phyloP scores from a whole-genome alignment of 2,888 invertebrate genomes.

The Falcaria lacertinaria region DNA sequence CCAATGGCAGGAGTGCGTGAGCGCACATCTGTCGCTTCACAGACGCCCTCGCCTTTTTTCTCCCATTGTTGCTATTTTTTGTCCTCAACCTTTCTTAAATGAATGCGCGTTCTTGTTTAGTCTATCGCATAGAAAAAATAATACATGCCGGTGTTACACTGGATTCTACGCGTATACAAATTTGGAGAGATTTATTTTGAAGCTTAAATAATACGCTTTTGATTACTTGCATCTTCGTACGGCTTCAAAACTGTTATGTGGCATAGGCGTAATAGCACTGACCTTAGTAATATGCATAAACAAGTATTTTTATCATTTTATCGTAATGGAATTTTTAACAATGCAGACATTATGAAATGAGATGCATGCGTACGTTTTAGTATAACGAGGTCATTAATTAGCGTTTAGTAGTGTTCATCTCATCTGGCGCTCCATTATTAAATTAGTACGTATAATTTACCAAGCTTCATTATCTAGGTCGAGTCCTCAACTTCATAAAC shows the following conservation, averaged over 20 bases:
- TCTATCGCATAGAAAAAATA: too few species aligned
- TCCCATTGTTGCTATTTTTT: slow-evolving; percentile 59
- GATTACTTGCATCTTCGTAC: too few species aligned
- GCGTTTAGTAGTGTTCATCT: slow-evolving; percentile 23
- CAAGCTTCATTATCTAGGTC: slow-evolving; percentile 60
- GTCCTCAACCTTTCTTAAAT: slow-evolving; percentile 24
- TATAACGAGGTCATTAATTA: slow-evolving; percentile 41
- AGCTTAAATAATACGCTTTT: too few species aligned
- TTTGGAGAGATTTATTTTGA: too few species aligned
- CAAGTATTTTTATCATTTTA: slow-evolving; percentile 8
- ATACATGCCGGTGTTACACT: too few species aligned
- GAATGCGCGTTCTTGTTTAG: slow-evolving; percentile 5
- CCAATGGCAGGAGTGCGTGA: slow-evolving; percentile 60
- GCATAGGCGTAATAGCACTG: too few species aligned
- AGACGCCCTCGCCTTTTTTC: slow-evolving; percentile 50
- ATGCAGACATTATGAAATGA: too few species aligned
- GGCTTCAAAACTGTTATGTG: too few species aligned
- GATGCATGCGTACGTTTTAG: slow-evolving; percentile 8
- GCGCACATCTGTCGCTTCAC: slow-evolving; percentile 61
- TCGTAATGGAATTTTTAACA: too few species aligned
- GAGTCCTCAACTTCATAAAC: slow-evolving; percentile 48
- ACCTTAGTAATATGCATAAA: too few species aligned
- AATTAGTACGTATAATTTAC: slow-evolving; percentile 40
- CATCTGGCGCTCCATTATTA: slow-evolving; percentile 14
- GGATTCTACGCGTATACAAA: too few species aligned